Base-by-base conservation (phyloP, 2,113 vertebrate species). In the Chelonoidis abingdonii region DNA sequence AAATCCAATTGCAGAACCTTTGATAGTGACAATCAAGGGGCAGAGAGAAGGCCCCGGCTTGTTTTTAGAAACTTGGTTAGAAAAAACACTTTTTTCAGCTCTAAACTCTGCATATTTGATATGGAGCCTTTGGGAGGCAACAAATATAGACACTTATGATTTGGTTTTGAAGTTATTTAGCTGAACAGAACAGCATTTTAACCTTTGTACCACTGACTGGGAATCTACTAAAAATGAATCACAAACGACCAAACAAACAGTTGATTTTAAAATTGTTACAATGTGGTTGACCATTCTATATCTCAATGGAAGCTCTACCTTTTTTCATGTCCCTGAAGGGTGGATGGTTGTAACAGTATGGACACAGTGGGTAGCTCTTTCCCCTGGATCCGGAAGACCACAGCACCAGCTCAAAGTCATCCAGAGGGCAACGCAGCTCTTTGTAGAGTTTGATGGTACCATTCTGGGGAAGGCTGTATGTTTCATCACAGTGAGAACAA, bases 321-420 rank as follows among this genome's bases (percentile, higher is more conserved):
- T 99, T 99, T 96, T 99, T 99, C 99, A 99, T 99, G 98, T 99
- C 99, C 93, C 99, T 98, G 98, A 99, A 99, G 72, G 99, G 99
- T 0, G 99, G 99, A 95, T 99, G 99, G 96, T 99, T 99, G 97
- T 98, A 99, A 94, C 99, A 99, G 98, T 99, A 99, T 0, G 99
- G 99, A 87, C 99, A 99, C 14, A 99, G 98, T 0, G 99, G 99
- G 95, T 99, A 99, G 95, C 99, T 99, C 97, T 99, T 99, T 25
- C 99, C 99, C 62, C 99, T 98, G 8, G 99, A 98, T 7, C 99
- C 99, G 0, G 99, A 99, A 0, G 99, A 99, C 99, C 99, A 99
- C 90, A 99, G 98, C 88, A 99, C 99, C 79, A 99, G 98, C 97
- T 99, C 99, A 53, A 99, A 99, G 89, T 99, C 99, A 78, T 99